Conservation (phyloP, 2,797 vertebrate genomes). For the Hemitrygon akajei region DNA sequence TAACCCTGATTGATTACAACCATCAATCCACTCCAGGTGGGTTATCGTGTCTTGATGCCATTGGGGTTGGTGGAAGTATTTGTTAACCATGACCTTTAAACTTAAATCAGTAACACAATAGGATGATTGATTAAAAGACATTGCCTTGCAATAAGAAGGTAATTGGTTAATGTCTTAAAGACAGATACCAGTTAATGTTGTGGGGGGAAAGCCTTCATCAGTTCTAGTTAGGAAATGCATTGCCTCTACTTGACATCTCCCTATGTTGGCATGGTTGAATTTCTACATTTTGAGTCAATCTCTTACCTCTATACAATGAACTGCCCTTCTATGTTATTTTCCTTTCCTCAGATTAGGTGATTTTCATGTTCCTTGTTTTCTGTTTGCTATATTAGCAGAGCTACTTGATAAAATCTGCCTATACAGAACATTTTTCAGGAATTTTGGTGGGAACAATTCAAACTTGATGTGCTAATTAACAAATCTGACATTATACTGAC, state of each 20-base stretch:
- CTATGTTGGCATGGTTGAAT: background rate
- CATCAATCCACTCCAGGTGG: conserved; percentile 1
- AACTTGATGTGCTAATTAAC: background rate
- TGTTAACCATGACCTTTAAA: background rate
- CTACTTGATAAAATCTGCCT: background rate
- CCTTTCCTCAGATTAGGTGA: background rate
- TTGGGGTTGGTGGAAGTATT: background rate
- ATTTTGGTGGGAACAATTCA: conserved; percentile 12
- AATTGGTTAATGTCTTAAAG: background rate
- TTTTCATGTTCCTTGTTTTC: background rate
- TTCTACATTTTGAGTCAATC: background rate
- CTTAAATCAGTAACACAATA: background rate
- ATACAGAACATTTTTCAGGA: background rate
- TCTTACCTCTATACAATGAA: conserved; percentile 24
- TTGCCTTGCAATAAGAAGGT: conserved; percentile 8
- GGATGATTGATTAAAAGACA: background rate
- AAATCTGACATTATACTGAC: background rate
- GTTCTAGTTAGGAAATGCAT: background rate
- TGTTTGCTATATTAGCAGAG: background rate
- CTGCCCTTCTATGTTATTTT: background rate
- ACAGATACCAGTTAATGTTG: background rate
- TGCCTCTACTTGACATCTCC: background rate
- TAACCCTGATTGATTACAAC: conserved; percentile 2
- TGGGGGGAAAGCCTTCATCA: background rate
- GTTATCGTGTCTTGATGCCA: background rate